Evolutionary conservation across 2,888 invertebrate genomes (phyloP).

Genomic region (Cotesia congregata): DNA sequence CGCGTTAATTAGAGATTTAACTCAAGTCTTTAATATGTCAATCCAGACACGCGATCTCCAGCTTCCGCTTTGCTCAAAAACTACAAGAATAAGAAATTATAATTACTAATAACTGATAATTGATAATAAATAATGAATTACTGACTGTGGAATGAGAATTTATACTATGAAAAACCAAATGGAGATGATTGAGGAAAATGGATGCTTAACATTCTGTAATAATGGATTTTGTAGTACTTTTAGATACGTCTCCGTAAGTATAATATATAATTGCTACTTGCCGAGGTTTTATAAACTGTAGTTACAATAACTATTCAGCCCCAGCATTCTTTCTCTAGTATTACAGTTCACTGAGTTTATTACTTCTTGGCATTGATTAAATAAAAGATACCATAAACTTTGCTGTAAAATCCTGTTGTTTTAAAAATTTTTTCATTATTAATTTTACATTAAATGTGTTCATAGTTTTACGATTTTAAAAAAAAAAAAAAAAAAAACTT

Average conservation of each 20-base stretch:
- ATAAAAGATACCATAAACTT: background rate
- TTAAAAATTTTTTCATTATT: background rate
- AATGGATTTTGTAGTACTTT: background rate
- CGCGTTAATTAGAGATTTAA: background rate
- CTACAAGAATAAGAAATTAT: too few species aligned
- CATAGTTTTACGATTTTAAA: too few species aligned
- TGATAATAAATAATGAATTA: background rate
- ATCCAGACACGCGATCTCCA: background rate
- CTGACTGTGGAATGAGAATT: background rate
- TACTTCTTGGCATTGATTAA: constrained; percentile 39
- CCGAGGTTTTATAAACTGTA: constrained; percentile 28
- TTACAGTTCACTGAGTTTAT: constrained; percentile 63
- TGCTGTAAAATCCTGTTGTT: background rate
- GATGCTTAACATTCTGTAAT: background rate
- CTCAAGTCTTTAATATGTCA: background rate
- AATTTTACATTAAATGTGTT: background rate
- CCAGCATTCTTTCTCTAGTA: constrained; percentile 40
- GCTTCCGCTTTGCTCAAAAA: background rate
- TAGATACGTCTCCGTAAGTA: background rate
- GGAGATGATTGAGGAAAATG: background rate
- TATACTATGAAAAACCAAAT: background rate
- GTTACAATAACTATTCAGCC: background rate
- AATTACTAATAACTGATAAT: background rate
- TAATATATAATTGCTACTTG: constrained; percentile 8
- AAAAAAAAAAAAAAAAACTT: too few species aligned